A percentile compares a stretch with the other conserved stretches of the same genome.
Evolutionary conservation across 1,140 invertebrate genomes (phyloP).

Genomic region (Eufriesea mexicana): DNA sequence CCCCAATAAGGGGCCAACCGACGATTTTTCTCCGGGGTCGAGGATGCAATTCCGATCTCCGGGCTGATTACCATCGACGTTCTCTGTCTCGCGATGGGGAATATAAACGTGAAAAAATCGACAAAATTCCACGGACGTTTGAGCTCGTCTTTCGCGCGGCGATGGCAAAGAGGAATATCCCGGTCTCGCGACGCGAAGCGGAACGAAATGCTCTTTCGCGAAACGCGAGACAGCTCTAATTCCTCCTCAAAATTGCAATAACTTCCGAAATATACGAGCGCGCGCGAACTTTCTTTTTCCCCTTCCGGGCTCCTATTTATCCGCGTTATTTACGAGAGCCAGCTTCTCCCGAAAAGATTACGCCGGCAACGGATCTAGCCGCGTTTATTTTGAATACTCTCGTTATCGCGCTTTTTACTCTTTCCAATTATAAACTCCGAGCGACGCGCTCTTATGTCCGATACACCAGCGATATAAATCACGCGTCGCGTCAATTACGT

Average conservation of each 20-base stretch:
- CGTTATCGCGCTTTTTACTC: background rate
- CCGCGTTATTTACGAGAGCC: background rate
- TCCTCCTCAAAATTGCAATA: background rate
- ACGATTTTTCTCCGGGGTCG: no score
- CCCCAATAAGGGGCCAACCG: background rate
- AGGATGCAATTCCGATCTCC: no score
- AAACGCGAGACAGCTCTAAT: background rate
- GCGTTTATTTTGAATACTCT: background rate
- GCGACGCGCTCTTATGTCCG: no score
- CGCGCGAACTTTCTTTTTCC: accelerated
- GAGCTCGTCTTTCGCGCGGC: no score
- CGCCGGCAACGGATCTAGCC: background rate
- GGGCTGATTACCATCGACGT: no score
- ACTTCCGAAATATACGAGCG: background rate
- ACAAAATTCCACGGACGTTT: no score
- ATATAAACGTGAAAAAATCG: no score
- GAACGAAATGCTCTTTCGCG: no score
- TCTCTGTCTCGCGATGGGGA: no score
- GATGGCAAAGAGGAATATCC: no score
- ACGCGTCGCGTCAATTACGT: background rate
- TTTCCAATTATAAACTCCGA: background rate
- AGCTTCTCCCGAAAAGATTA: background rate
- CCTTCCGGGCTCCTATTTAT: background rate
- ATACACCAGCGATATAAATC: background rate
- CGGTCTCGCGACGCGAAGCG: no score